Evolutionary conservation across 2,113 vertebrate species (phyloP).

Genomic region (Platysternon megacephalum): DNA sequence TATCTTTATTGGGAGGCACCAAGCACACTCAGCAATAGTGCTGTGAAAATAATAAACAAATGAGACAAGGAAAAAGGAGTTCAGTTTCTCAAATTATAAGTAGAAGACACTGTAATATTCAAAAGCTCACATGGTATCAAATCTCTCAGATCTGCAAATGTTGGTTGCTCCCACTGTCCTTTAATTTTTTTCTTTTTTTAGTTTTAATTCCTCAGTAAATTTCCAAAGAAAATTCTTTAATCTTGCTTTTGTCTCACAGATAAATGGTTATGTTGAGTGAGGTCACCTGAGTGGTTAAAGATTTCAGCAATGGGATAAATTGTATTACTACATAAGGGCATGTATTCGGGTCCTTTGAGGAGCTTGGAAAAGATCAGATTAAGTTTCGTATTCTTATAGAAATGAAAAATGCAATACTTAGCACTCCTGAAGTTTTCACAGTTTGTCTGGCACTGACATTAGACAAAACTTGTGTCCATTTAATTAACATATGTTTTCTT

Average conservation of each 20-base stretch:
- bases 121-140: background rate
- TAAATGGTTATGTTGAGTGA: background rate
- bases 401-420: background rate
- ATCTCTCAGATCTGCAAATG: background rate
- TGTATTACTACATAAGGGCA: background rate
- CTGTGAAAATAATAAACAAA: background rate
- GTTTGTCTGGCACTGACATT: background rate
- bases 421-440: background rate
- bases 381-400: constrained; percentile 8
- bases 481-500: background rate
- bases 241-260: background rate
- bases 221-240: background rate
- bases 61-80: background rate
- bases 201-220: background rate
- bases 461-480: background rate
- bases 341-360: background rate
- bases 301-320: background rate
- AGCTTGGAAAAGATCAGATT: background rate
- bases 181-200: background rate
- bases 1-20: background rate
- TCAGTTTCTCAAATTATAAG: background rate
- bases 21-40: background rate
- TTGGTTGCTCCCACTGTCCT: background rate
- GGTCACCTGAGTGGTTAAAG: background rate
- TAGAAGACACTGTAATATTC: background rate